Evolutionary conservation across 2,113 vertebrate genomes (phyloP).

Genomic region (Varanus komodoensis): DNA sequence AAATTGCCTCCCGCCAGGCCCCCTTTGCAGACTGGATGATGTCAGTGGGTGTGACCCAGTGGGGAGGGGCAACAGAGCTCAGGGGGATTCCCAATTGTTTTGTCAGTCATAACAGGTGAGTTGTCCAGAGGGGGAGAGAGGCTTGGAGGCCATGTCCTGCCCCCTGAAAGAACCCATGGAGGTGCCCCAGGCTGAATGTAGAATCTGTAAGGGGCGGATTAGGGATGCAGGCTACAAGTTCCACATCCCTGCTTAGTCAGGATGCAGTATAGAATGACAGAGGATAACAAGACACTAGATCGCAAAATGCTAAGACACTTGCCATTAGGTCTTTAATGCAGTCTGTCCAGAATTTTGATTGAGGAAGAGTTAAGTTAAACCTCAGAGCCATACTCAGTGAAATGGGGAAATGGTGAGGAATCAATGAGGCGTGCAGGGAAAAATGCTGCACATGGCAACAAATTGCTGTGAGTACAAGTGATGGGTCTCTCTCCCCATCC

Average conservation of each 20-base stretch:
- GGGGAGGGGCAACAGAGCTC: no score
- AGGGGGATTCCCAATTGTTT: no score
- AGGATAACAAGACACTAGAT: neutral
- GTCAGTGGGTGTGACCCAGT: no score
- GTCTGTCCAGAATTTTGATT: neutral
- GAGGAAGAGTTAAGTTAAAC: neutral
- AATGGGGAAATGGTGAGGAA: neutral
- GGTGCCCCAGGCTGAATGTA: no score
- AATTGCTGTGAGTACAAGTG: neutral
- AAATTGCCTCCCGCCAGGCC: no score
- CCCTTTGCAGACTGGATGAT: no score
- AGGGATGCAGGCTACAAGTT: no score
- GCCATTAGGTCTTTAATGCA: neutral
- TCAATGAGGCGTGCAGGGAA: neutral
- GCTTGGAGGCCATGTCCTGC: no score
- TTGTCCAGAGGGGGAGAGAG: no score
- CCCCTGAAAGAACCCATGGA: no score
- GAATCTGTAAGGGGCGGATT: no score
- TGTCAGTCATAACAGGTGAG: no score
- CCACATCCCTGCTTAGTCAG: neutral
- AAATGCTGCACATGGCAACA: neutral
- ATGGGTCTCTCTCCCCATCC: neutral
- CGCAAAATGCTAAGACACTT: neutral
- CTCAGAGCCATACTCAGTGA: neutral
- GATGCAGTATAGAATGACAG: neutral